Evolutionary conservation across 2,888 invertebrate species (phyloP).

Genomic region (Lamellibrachia columna): DNA sequence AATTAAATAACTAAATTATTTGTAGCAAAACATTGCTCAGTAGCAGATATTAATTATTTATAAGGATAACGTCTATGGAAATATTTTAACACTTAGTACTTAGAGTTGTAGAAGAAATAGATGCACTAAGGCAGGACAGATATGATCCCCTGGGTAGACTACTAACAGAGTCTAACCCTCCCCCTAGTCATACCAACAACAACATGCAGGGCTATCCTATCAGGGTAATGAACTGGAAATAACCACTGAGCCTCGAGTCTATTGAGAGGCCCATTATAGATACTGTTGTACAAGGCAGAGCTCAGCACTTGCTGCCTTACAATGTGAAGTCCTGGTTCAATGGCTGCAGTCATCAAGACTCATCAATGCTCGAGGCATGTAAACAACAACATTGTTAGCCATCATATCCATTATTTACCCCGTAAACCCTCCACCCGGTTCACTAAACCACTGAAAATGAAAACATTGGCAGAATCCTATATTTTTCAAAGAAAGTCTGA

Average conservation of each 20-base stretch:
- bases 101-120: background rate
- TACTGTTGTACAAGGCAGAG: background rate
- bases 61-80: background rate
- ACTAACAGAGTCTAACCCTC: background rate
- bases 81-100: background rate
- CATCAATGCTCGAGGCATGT: background rate
- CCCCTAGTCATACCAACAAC: background rate
- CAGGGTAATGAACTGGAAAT: background rate
- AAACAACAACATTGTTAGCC: background rate
- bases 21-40: background rate
- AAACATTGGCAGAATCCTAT: background rate
- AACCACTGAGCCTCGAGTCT: background rate
- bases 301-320: background rate
- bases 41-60: background rate
- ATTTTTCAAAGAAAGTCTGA: background rate
- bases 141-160: background rate
- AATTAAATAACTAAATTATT: background rate
- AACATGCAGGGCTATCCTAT: background rate
- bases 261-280: background rate
- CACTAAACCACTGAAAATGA: background rate
- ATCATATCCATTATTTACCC: background rate
- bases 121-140: background rate
- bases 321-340: background rate
- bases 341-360: background rate
- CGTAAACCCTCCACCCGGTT: background rate